phyloP scores from a whole-genome alignment of 2,113 vertebrate genomes.

The Lethenteron camtschaticum region DNA sequence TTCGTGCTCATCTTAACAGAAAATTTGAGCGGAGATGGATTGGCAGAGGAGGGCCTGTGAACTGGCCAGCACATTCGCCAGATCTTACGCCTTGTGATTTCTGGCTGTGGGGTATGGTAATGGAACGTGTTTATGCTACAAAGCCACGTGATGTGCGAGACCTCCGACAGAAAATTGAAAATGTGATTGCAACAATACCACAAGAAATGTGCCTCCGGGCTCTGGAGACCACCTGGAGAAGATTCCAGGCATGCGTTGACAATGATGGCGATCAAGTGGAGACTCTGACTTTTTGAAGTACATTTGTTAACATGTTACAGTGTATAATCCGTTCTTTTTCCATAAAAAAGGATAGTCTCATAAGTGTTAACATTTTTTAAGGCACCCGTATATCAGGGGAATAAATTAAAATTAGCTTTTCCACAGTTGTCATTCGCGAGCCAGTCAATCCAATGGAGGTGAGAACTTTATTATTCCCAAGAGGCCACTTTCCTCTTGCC shows the following conservation, averaged over 20 bases:
- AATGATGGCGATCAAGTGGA: constrained; percentile 3
- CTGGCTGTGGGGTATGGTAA: constrained; percentile 5
- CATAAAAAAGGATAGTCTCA: background rate
- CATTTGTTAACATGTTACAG: constrained; percentile 2
- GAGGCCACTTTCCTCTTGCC: too few relatives aligned
- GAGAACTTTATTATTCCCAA: too few relatives aligned
- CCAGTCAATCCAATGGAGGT: too few relatives aligned
- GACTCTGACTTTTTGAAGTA: background rate
- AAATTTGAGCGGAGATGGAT: too few relatives aligned
- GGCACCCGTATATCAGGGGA: background rate
- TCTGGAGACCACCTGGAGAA: constrained; percentile 4
- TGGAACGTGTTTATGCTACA: constrained; percentile 1
- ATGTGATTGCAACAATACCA: constrained; percentile 2
- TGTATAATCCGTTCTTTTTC: constrained; percentile 2
- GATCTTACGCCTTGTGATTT: constrained; percentile 3
- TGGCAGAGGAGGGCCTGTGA: too few relatives aligned
- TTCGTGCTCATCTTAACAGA: too few relatives aligned
- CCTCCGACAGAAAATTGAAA: background rate
- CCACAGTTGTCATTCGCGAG: too few relatives aligned
- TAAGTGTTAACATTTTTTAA: constrained; percentile 5
- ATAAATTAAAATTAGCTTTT: too few relatives aligned
- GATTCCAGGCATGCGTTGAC: constrained; percentile 4
- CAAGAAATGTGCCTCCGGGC: background rate
- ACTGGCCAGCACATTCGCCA: too few relatives aligned
- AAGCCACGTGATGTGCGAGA: constrained; percentile 4